These are phyloP conservation scores for Malacoctenus gilli DNA, from an alignment of 2,797 vertebrate genomes.

Conservation along the genomic window DNA sequence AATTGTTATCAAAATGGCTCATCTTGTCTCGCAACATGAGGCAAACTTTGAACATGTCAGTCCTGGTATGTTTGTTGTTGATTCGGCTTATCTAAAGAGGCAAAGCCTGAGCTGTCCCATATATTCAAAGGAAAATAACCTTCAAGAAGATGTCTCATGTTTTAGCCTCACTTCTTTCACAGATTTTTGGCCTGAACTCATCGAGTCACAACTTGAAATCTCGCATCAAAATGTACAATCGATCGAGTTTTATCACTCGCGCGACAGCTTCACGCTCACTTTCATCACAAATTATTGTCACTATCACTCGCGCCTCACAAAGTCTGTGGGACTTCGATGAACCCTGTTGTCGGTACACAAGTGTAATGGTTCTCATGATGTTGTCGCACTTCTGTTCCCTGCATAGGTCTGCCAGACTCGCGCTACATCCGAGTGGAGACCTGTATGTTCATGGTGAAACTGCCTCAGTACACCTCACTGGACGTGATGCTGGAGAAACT, in stretches of 20 bases:
- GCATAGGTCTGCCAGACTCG: conserved; percentile 89
- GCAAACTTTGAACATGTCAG: conserved; percentile 38
- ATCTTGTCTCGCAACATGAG: conserved; percentile 1
- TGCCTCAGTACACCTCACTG: conserved; percentile 95
- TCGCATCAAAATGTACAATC: conserved; percentile 6
- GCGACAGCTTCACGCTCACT: not conserved
- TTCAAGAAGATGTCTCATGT: conserved; percentile 1
- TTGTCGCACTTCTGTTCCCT: not conserved
- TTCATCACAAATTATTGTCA: no score
- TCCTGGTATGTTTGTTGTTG: conserved; percentile 10
- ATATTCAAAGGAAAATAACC: no score
- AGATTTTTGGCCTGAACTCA: no score
- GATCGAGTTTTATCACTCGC: conserved; percentile 16
- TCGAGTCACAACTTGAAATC: no score
- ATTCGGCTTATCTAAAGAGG: conserved; percentile 1
- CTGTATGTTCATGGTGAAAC: conserved; percentile 99
- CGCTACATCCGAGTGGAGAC: conserved; percentile 97
- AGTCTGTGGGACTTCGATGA: no score
- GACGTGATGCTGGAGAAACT: conserved; percentile 97
- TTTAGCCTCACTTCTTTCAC: not conserved
- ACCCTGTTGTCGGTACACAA: no score
- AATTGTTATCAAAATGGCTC: conserved; percentile 20
- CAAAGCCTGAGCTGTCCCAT: not conserved
- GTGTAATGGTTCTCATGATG: no score
- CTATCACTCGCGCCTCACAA: no score